Conservation (phyloP, 2,888 invertebrate species). For the Phyllotreta striolata region DNA sequence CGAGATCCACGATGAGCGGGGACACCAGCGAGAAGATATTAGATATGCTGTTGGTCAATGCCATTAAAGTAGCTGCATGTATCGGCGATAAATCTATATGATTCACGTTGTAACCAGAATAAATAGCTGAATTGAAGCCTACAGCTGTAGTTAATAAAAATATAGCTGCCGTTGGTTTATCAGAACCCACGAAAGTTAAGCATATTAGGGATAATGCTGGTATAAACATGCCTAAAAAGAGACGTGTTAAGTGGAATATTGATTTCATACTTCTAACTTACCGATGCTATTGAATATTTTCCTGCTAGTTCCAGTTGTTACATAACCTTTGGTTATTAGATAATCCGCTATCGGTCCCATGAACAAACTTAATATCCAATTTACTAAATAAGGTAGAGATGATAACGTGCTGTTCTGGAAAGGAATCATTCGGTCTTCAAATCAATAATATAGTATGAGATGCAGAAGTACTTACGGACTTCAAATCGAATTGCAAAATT, state of each 20-base stretch:
- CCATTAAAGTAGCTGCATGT: slow-evolving; percentile 82
- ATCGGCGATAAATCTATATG: slow-evolving; percentile 85
- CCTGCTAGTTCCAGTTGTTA: slow-evolving; percentile 51
- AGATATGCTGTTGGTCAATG: slow-evolving; percentile 77
- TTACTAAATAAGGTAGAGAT: slow-evolving; percentile 75
- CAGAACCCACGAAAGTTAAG: slow-evolving; percentile 64
- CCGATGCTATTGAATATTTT: slow-evolving; percentile 70
- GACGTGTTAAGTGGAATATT: neutral
- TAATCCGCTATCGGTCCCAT: slow-evolving; percentile 74
- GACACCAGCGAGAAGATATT: slow-evolving; percentile 79
- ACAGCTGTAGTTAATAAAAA: slow-evolving; percentile 74
- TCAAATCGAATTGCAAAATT: slow-evolving; percentile 75
- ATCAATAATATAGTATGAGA: neutral
- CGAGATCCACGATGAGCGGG: slow-evolving; percentile 72
- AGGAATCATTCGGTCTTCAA: slow-evolving; percentile 7
- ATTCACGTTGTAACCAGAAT: slow-evolving; percentile 77
- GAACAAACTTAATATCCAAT: slow-evolving; percentile 75
- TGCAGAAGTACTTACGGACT: slow-evolving; percentile 63
- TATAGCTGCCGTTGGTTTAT: slow-evolving; percentile 69
- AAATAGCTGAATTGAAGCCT: slow-evolving; percentile 77
- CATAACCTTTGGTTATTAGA: slow-evolving; percentile 61
- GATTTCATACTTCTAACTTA: slow-evolving; percentile 21
- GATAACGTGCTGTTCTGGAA: slow-evolving; percentile 73
- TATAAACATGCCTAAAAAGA: slow-evolving; percentile 61
- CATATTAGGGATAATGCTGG: slow-evolving; percentile 74